Evolutionary conservation across 2,888 invertebrate species (phyloP), one percentile per base, ranked within the genome.

Genomic region (Diaprepes abbreviatus): DNA sequence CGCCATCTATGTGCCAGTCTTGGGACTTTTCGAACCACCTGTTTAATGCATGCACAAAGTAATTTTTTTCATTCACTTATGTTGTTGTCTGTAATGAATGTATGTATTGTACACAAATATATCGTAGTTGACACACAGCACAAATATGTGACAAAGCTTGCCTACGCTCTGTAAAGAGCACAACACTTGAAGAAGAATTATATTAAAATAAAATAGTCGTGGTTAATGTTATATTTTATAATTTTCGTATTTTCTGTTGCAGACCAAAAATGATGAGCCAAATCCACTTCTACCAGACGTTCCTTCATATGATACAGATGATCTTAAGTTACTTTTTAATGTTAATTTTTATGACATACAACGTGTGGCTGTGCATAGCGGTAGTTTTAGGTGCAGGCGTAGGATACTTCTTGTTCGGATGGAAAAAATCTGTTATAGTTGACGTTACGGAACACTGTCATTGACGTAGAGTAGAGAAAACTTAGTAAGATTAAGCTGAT

Each of bases 311-410:
- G 72, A 80, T 97, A 16, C 97, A 97, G 86, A 94, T 97, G 80
- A 89, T 95, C 66, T 87, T 97, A 72, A 95, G 96, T 76, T 97
- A 97, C 85, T 92, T 96, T 85, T 88, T 97, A 55, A 97, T 97
- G 97, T 86, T 97, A 83, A 94, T 97, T 76, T 97, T 97, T 83
- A 97, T 97, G 97, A 97, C 97, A 0, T 97, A 95, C 88, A 97
- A 97, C 82, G 91, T 92, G 14, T 97, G 96, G 95, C 88, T 98
- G 68, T 96, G 96, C 83, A 83, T 94, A 52, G 94, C 96, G 0
- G 94, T 97, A 0, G 92, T 96, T 0, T 81, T 94, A 7, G 97
- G 97, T 40, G 94, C 96, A 1, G 95, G 93, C 0, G 88, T 92
- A 9, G 97, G 97, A 17, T 97, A 97, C 85, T 97, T 97, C 85